Evolutionary conservation across 2,888 invertebrate genomes (phyloP).

Genomic region (Cenopis cana): DNA sequence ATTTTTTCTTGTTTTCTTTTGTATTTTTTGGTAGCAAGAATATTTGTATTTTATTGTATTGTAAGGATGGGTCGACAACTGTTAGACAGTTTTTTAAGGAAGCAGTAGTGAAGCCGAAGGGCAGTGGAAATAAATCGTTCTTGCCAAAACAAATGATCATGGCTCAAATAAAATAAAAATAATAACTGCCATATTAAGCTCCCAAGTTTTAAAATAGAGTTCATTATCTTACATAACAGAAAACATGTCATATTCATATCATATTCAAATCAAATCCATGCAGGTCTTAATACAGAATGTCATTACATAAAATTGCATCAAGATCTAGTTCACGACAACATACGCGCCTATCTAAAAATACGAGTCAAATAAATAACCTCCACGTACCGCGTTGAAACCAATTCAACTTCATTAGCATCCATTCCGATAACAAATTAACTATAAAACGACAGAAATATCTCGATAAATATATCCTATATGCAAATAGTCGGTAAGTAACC

Average conservation of each 20-base stretch:
- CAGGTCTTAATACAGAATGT: neutral
- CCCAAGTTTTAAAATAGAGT: neutral
- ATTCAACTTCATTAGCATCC: slow-evolving; percentile 41
- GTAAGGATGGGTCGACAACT: no score
- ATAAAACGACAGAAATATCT: slow-evolving; percentile 51
- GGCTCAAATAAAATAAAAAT: no score
- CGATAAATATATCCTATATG: slow-evolving; percentile 67
- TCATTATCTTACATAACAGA: neutral
- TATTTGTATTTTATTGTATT: no score
- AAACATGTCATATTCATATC: neutral
- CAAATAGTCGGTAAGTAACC: slow-evolving; percentile 63
- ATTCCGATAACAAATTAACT: slow-evolving; percentile 42
- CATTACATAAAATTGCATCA: slow-evolving; percentile 19
- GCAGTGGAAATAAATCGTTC: no score
- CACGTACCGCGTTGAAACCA: slow-evolving; percentile 39
- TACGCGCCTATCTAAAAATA: slow-evolving; percentile 26
- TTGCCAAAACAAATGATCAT: no score
- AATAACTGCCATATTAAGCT: no score
- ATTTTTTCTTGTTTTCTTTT: no score
- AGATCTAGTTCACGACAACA: slow-evolving; percentile 23
- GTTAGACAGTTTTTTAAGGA: no score
- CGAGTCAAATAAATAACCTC: slow-evolving; percentile 30
- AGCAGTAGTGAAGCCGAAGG: no score
- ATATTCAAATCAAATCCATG: neutral
- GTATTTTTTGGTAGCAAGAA: no score